Percentiles rank a stretch among this genome's conserved stretches.
Conservation (phyloP, 1,140 invertebrate species). For the Elysia chlorotica region DNA sequence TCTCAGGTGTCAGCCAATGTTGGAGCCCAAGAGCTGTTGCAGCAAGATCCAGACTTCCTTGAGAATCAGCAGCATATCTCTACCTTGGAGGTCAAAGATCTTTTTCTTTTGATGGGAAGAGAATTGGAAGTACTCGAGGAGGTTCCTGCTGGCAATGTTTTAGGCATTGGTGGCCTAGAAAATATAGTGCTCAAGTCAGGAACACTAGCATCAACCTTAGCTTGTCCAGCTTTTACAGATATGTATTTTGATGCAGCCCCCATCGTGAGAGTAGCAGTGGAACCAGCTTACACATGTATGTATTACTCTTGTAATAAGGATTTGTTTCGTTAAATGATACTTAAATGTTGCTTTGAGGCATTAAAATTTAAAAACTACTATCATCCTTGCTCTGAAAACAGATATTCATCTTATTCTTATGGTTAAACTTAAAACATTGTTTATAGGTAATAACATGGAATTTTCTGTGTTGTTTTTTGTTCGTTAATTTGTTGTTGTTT, state of each 20-base stretch:
- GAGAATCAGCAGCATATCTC: constrained; percentile 67
- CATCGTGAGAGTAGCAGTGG: constrained; percentile 93
- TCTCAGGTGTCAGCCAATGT: too few species aligned
- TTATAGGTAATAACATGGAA: too few species aligned
- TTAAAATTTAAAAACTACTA: not conserved
- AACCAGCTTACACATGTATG: constrained; percentile 77
- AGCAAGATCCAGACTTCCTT: too few species aligned
- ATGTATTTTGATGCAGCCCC: constrained; percentile 80
- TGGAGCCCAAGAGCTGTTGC: too few species aligned
- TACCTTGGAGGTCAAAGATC: constrained; percentile 70
- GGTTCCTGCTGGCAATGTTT: constrained; percentile 41
- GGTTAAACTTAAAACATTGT: too few species aligned
- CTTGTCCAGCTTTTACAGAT: constrained; percentile 86
- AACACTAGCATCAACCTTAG: constrained; percentile 82
- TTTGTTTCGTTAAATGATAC: too few species aligned
- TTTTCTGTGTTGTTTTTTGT: too few species aligned
- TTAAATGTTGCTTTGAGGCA: too few species aligned
- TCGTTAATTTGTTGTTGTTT: too few species aligned
- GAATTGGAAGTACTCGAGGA: constrained; percentile 82
- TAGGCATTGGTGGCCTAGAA: constrained; percentile 85
- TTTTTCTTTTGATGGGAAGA: constrained; percentile 93
- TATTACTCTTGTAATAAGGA: too few species aligned
- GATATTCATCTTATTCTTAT: too few species aligned
- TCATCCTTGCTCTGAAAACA: too few species aligned
- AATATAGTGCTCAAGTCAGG: constrained; percentile 87